Evolutionary conservation across 2,797 vertebrate genomes (phyloP).

Genomic region (Acridotheres tristis): DNA sequence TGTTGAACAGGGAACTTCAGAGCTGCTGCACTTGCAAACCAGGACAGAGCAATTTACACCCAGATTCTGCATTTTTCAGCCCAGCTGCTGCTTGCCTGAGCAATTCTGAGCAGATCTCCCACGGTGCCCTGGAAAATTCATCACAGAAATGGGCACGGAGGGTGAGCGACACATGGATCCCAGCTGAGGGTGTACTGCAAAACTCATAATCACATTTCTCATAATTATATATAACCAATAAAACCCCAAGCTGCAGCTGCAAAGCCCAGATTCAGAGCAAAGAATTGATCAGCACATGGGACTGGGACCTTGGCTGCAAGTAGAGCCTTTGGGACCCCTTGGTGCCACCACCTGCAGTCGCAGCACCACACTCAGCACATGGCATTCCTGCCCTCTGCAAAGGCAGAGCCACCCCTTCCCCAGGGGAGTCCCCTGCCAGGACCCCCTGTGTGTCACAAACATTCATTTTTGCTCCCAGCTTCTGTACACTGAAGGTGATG

Average conservation of each 20-base stretch:
- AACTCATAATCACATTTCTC: neutral
- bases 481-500: neutral
- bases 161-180: fast-evolving
- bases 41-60: neutral
- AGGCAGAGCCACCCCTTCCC: neutral
- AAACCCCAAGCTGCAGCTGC: neutral
- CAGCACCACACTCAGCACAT: neutral
- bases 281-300: neutral
- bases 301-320: neutral
- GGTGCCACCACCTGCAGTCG: neutral
- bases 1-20: neutral
- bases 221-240: neutral
- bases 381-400: neutral
- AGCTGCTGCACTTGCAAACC: neutral
- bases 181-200: neutral
- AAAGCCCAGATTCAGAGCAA: neutral
- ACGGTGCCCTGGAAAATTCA: neutral
- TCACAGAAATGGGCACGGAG: neutral
- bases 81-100: neutral
- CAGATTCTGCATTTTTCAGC: neutral
- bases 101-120: neutral
- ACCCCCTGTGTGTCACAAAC: neutral
- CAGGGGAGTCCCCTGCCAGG: neutral
- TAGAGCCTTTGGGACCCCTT: neutral
- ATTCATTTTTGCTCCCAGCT: neutral